Evolutionary conservation across 2,888 invertebrate genomes (phyloP).

Genomic region (Antitype chi): DNA sequence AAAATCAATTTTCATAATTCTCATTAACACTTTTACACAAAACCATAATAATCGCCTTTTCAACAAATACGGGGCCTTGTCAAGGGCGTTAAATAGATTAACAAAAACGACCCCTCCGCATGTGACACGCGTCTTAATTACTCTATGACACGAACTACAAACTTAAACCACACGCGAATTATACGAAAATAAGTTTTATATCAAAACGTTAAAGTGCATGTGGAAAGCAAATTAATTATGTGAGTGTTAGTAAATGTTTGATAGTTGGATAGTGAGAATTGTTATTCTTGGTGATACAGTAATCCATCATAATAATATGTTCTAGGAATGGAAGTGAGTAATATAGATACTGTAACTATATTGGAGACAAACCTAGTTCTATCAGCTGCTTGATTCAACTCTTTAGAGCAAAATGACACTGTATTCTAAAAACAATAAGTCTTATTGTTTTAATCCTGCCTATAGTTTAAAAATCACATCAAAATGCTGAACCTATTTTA

Average conservation of each 20-base stretch:
- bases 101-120: constrained; percentile 49
- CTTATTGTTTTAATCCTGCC: not conserved
- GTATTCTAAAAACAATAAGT: not conserved
- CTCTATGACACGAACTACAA: constrained; percentile 42
- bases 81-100: constrained; percentile 56
- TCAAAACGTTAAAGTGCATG: constrained; percentile 35
- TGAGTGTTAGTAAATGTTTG: constrained; percentile 9
- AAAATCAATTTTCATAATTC: constrained; percentile 19
- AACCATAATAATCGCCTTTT: constrained; percentile 27
- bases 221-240: constrained; percentile 23
- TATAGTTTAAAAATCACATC: not conserved
- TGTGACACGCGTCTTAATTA: constrained; percentile 55
- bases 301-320: constrained; percentile 47
- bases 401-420: not conserved
- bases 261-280: constrained; percentile 34
- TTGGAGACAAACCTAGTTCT: not conserved
- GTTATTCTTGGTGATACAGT: constrained; percentile 38
- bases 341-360: constrained; percentile 22
- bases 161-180: constrained; percentile 19
- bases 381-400: constrained; percentile 1
- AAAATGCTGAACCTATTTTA: not conserved
- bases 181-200: constrained; percentile 30
- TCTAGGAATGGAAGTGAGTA: constrained; percentile 52
- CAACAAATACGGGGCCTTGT: constrained; percentile 36
- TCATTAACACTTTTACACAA: constrained; percentile 36